Base-by-base conservation (phyloP, 2,113 vertebrate species). In the Rhipidura dahli region DNA sequence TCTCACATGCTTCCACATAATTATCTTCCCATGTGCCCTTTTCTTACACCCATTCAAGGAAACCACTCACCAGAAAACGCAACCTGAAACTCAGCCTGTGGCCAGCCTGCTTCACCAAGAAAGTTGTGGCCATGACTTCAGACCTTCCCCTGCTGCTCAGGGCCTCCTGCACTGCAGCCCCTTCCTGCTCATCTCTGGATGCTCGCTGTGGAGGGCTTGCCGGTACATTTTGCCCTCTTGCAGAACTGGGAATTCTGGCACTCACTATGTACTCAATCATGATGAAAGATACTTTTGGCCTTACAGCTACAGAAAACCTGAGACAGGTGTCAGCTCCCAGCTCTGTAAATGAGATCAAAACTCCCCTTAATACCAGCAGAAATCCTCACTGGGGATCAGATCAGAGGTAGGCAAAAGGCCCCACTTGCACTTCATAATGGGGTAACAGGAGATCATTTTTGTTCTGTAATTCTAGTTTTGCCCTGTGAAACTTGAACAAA, bases 181-280 rank as follows among this genome's bases (percentile, higher is more conserved):
- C 37, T 11, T 27, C 15, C 23, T 2, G 12, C 59, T 49, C 8
- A 1, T 9, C 45, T n/a, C 51, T 1, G 12, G 11, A 6, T 3
- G 3, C 27, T 16, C 1, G 0, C 23, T 2, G 2, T 1, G 1
- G 9, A 42, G 28, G n/a, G 10, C 10, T 22, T 22, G 57, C 2
- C 4, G 8, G 3, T 37, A 12, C 27, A 3, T 30, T 71, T 23
- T 77, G 47, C 44, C 45, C 44, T 56, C 3, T 0, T 23, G 57
- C 44, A 81, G 54, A 60, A 77, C 31, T 39, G 64, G 47, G 64
- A 60, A 78, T 86, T 68, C 68, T 66, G 56, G 30, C 20, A 30
- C 8, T 75, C 5, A 0, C 40, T 40, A 5, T 24, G n/a, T 47
- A n/a, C 35, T 39, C 51, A 40, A 16, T 71, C 72, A 37, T 13